Evolutionary conservation across 2,888 invertebrate species (phyloP).

Genomic region (Pegoplata infirma): DNA sequence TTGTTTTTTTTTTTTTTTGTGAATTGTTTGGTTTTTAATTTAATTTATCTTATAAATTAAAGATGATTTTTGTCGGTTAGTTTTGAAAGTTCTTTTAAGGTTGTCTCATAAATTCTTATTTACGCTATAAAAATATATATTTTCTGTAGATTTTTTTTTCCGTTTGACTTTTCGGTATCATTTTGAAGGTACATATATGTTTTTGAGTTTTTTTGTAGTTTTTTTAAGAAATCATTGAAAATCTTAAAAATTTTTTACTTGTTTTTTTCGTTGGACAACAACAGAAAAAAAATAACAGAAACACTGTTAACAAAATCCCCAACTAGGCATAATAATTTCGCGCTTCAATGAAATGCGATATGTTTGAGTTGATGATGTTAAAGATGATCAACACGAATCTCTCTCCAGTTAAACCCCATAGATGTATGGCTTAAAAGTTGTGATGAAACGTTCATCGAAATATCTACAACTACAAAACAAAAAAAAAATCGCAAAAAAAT

Average conservation of each 20-base stretch:
- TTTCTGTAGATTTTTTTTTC: constrained; percentile 12
- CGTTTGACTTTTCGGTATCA: too few relatives aligned
- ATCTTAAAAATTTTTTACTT: constrained; percentile 48
- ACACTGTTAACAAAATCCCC: constrained; percentile 58
- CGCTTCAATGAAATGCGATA: constrained; percentile 69
- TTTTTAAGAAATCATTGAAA: constrained; percentile 54
- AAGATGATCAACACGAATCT: constrained; percentile 63
- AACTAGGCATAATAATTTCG: constrained; percentile 68
- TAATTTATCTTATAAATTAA: constrained; percentile 54
- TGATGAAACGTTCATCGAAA: constrained; percentile 48
- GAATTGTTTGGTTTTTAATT: background rate
- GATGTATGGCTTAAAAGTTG: constrained; percentile 58
- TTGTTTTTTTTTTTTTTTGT: background rate
- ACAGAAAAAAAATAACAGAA: constrained; percentile 32
- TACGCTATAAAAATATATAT: constrained; percentile 65
- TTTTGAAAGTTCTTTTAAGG: constrained; percentile 60
- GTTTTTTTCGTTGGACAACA: constrained; percentile 9
- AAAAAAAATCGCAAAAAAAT: constrained; percentile 19
- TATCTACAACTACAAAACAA: constrained; percentile 2
- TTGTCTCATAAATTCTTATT: constrained; percentile 67
- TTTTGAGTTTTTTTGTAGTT: background rate
- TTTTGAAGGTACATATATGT: constrained; percentile 7
- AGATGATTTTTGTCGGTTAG: constrained; percentile 54
- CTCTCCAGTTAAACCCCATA: constrained; percentile 50
- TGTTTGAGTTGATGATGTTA: constrained; percentile 63